Conservation (phyloP, 2,888 invertebrate species). For the Pterobdella sp. region DNA sequence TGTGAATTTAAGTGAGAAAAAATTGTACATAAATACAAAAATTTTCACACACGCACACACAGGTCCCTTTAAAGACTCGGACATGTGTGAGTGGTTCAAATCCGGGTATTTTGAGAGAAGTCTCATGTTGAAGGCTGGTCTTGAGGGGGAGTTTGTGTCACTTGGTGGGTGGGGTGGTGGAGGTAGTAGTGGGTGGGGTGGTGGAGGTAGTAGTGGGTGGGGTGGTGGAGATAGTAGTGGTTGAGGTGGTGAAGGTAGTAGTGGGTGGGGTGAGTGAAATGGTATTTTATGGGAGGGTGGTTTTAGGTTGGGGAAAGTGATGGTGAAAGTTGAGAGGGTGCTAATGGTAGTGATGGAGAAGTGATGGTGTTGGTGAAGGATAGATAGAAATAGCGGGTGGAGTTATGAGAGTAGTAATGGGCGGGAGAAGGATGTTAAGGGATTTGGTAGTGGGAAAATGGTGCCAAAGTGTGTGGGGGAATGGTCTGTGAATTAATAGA, state of each 20-base stretch:
- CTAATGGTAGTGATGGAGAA: neutral
- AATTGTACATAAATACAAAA: too few relatives aligned
- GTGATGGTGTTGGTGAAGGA: neutral
- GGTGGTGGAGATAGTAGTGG: neutral
- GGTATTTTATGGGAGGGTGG: neutral
- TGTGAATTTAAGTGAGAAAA: too few relatives aligned
- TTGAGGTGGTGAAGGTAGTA: neutral
- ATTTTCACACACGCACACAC: neutral
- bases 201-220: neutral
- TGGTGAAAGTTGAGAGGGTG: neutral
- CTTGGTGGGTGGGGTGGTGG: slow-evolving; percentile 23
- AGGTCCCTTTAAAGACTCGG: slow-evolving; percentile 32
- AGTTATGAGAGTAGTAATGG: neutral
- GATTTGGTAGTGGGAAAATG: too few relatives aligned
- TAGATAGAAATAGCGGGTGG: too few relatives aligned
- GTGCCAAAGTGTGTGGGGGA: too few relatives aligned
- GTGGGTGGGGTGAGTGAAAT: neutral
- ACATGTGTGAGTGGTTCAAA: slow-evolving; percentile 31
- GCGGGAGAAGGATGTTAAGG: too few relatives aligned
- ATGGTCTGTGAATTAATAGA: too few relatives aligned
- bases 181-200: neutral
- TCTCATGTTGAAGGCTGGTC: slow-evolving; percentile 26
- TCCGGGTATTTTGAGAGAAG: slow-evolving; percentile 31
- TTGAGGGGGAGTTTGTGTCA: slow-evolving; percentile 26
- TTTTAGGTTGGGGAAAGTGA: neutral